Conservation (phyloP, 2,888 invertebrate species). For the Romanomermis culicivorax region DNA sequence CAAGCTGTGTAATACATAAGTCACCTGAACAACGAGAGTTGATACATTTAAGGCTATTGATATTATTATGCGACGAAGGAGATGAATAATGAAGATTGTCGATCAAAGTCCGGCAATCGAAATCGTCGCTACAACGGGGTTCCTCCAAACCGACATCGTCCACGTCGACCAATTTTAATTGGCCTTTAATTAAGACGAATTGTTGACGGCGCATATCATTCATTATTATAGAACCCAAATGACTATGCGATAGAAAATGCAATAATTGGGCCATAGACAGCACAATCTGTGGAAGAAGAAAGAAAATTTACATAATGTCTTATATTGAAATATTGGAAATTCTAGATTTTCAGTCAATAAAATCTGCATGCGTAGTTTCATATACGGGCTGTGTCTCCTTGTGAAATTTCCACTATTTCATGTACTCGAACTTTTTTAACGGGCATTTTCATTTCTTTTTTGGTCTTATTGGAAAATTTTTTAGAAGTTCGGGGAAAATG, state of each 20-base stretch:
- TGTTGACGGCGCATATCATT: slow-evolving; percentile 27
- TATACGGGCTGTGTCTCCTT: no score
- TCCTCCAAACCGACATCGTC: slow-evolving; percentile 33
- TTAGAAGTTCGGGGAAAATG: no score
- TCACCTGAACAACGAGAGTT: no score
- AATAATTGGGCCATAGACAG: background rate
- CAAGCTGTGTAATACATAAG: no score
- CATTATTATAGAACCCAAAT: background rate
- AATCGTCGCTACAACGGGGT: slow-evolving; percentile 20
- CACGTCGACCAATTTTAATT: slow-evolving; percentile 33
- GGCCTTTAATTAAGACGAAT: slow-evolving; percentile 33
- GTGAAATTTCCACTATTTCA: no score
- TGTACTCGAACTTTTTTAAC: no score
- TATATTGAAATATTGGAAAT: background rate
- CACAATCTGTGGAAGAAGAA: slow-evolving; percentile 8
- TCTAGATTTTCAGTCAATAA: no score
- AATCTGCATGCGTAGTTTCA: no score
- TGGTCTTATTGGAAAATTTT: no score
- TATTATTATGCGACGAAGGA: no score
- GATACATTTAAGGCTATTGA: no score
- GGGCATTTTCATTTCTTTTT: no score
- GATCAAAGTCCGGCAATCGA: slow-evolving; percentile 15
- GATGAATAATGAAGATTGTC: background rate
- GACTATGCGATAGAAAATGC: background rate
- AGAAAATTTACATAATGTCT: background rate